Conservation (phyloP, 2,797 vertebrate species). For the Sorex maritimensis region DNA sequence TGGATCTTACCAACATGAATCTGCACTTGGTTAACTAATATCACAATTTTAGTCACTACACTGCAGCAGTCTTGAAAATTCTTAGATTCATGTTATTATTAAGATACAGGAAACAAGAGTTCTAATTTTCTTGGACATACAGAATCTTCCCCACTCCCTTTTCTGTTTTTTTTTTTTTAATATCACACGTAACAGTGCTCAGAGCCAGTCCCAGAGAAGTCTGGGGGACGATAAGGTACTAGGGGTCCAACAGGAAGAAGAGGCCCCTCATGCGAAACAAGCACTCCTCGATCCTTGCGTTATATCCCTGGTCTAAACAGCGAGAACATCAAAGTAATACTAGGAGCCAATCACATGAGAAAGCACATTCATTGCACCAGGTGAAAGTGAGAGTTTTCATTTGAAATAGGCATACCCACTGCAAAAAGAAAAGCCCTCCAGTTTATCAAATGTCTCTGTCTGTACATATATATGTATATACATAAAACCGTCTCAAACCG, state of each 20-base stretch:
- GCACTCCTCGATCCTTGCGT: too few species aligned
- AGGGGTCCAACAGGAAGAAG: too few species aligned
- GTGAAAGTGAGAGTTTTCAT: background rate
- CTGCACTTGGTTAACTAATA: background rate
- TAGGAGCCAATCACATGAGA: background rate
- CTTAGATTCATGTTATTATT: conserved; percentile 25
- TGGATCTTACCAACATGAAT: background rate
- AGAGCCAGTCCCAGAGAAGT: too few species aligned
- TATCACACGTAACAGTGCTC: too few species aligned
- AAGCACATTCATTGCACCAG: background rate
- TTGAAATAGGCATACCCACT: too few species aligned
- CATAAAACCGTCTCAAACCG: conserved; percentile 33
- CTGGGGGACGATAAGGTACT: too few species aligned
- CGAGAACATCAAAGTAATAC: conserved; percentile 22
- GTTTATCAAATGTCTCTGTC: conserved; percentile 9
- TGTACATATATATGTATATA: too few species aligned
- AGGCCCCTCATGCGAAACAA: too few species aligned
- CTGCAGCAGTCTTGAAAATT: conserved; percentile 5
- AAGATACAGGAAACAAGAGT: conserved; percentile 32
- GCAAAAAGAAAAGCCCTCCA: conserved; percentile 7
- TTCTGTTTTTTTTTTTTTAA: too few species aligned
- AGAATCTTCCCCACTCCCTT: too few species aligned
- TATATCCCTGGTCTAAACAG: background rate
- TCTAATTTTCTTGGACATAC: background rate
- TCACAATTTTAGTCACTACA: background rate